These are phyloP conservation scores for Neostethus bicornis DNA, from an alignment of 2,797 vertebrate species.

Conservation along the genomic window DNA sequence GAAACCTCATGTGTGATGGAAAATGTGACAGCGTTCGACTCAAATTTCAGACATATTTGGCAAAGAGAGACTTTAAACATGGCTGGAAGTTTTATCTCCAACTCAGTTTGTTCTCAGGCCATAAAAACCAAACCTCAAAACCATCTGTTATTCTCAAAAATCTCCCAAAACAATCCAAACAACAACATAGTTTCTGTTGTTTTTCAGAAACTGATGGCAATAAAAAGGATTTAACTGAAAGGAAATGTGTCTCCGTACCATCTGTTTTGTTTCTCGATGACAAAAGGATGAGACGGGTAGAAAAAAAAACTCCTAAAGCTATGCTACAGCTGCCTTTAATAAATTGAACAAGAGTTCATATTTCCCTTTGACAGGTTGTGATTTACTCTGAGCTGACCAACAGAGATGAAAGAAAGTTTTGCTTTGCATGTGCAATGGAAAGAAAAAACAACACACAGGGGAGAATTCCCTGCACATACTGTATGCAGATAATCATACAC, in stretches of 20 bases:
- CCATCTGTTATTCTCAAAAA: background rate
- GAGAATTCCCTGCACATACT: too few species aligned
- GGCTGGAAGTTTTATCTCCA: too few species aligned
- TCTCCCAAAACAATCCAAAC: background rate
- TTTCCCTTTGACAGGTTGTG: conserved; percentile 33
- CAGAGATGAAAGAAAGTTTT: conserved; percentile 34
- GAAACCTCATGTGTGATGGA: too few species aligned
- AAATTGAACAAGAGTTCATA: conserved; percentile 44
- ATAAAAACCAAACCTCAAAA: background rate
- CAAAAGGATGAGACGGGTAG: conserved; percentile 6
- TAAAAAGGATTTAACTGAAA: background rate
- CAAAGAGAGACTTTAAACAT: background rate
- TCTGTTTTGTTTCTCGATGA: conserved; percentile 6
- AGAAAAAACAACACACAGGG: too few species aligned
- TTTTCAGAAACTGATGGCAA: conserved; percentile 2
- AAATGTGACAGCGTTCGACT: background rate
- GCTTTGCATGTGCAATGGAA: conserved; percentile 37
- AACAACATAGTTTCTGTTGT: background rate
- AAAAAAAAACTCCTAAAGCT: conserved; percentile 24
- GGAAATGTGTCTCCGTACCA: background rate
- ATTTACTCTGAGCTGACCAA: conserved; percentile 28
- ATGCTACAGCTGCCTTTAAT: conserved; percentile 52
- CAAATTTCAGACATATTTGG: background rate
- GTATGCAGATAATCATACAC: too few species aligned
- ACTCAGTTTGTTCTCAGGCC: background rate